Evolutionary conservation across 1,140 invertebrate species (phyloP).

Genomic region (Hylaeus volcanicus): DNA sequence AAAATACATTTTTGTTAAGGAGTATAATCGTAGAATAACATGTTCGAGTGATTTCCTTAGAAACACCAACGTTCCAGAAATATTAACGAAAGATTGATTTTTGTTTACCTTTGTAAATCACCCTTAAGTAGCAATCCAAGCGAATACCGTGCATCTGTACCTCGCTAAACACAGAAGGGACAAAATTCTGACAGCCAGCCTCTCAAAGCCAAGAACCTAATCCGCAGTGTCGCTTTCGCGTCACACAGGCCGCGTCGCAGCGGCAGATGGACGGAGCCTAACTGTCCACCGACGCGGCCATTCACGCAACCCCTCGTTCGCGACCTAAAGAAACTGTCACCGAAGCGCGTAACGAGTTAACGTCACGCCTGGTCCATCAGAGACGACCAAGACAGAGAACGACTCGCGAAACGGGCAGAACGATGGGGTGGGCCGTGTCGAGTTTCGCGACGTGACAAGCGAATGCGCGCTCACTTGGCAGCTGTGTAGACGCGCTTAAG

Average conservation of each 20-base stretch:
- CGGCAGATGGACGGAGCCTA: constrained; percentile 67
- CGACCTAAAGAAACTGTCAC: constrained; percentile 40
- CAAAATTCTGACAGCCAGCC: neutral
- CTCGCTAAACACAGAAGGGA: neutral
- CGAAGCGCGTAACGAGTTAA: constrained; percentile 25
- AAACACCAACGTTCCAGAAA: too few species aligned
- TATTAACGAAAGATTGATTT: too few species aligned
- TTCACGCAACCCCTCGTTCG: constrained; percentile 35
- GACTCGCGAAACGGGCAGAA: neutral
- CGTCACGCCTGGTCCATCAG: neutral
- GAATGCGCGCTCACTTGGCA: constrained; percentile 65
- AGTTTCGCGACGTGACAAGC: constrained; percentile 64
- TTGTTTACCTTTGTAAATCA: too few species aligned
- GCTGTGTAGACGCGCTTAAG: constrained; percentile 55
- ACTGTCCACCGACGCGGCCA: constrained; percentile 25
- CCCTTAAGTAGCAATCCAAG: too few species aligned
- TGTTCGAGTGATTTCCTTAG: too few species aligned
- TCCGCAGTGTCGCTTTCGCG: neutral
- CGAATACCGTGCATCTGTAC: neutral
- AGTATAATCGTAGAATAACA: too few species aligned
- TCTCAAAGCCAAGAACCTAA: neutral
- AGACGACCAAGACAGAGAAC: constrained; percentile 6
- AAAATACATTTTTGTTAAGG: too few species aligned
- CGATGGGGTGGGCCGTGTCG: constrained; percentile 53
- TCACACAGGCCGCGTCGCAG: constrained; percentile 60